Evolutionary conservation across 2,888 invertebrate species (phyloP).

Genomic region (Metacarcinus magister): DNA sequence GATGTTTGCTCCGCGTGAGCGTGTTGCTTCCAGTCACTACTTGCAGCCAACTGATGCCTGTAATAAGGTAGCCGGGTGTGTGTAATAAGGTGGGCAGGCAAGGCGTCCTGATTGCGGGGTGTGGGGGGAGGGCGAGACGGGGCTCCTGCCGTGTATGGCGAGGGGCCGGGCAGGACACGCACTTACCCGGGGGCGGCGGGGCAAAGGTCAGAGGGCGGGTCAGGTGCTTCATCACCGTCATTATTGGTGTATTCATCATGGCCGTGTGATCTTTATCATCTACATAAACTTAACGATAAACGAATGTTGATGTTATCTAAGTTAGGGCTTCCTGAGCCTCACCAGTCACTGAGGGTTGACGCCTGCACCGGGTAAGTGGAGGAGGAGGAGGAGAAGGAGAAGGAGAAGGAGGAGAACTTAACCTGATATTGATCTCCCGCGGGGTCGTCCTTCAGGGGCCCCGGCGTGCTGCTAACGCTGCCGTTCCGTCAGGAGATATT

Average conservation of each 20-base stretch:
- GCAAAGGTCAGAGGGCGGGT: constrained; percentile 42
- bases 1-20: constrained; percentile 53
- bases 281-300: background rate
- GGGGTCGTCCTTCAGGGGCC: background rate
- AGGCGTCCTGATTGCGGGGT: constrained; percentile 70
- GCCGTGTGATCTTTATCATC: constrained; percentile 44
- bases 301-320: constrained; percentile 6
- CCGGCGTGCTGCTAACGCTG: background rate
- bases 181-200: background rate
- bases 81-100: constrained; percentile 64
- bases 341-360: background rate
- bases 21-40: constrained; percentile 64
- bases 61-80: constrained; percentile 64
- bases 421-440: background rate
- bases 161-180: constrained; percentile 22
- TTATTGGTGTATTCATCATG: constrained; percentile 64
- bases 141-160: constrained; percentile 59
- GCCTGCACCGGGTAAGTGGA: background rate
- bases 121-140: background rate
- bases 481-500: background rate
- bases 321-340: background rate
- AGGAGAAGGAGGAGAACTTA: background rate
- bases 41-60: constrained; percentile 59
- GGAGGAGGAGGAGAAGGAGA: background rate
- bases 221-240: constrained; percentile 61